Evolutionary conservation across 2,797 vertebrate species (phyloP).

Genomic region (Oryzias dopingdopingensis): DNA sequence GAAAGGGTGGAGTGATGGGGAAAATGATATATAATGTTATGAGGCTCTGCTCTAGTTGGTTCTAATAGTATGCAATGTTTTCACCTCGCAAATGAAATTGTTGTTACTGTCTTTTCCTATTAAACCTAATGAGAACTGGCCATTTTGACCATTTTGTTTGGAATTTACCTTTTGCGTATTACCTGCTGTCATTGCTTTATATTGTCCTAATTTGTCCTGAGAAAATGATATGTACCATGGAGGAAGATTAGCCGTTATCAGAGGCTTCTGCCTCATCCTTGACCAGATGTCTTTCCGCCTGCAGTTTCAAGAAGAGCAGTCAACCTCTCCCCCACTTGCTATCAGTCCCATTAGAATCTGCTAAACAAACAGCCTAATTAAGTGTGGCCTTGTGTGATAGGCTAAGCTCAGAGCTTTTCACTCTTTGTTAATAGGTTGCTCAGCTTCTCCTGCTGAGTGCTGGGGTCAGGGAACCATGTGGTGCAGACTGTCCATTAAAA

Average conservation of each 20-base stretch:
- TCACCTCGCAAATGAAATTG: constrained; percentile 8
- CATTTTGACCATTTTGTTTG: background rate
- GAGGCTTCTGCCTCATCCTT: constrained; percentile 34
- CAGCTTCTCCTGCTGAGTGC: constrained; percentile 47
- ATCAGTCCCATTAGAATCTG: constrained; percentile 45
- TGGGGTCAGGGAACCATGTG: constrained; percentile 41
- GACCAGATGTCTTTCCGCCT: constrained; percentile 61
- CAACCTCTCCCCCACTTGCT: constrained; percentile 24
- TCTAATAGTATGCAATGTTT: constrained; percentile 28
- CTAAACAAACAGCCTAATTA: constrained; percentile 74
- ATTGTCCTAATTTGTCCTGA: constrained; percentile 33
- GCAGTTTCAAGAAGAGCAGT: constrained; percentile 59
- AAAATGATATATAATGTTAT: constrained; percentile 59
- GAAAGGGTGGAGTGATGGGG: constrained; percentile 36
- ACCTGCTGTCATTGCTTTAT: constrained; percentile 15
- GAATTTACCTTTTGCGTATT: constrained; percentile 21
- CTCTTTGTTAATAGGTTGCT: constrained; percentile 58
- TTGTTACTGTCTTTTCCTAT: background rate
- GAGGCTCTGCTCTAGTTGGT: constrained; percentile 61
- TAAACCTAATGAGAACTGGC: too few relatives aligned
- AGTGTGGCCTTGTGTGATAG: constrained; percentile 59
- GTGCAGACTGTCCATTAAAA: constrained; percentile 66
- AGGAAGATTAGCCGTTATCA: constrained; percentile 18
- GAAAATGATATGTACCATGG: constrained; percentile 27
- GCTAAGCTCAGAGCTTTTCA: constrained; percentile 52